These are phyloP conservation scores for Rhegmatorhina hoffmannsi DNA, from an alignment of 2,113 vertebrate species.

Conservation along the genomic window DNA sequence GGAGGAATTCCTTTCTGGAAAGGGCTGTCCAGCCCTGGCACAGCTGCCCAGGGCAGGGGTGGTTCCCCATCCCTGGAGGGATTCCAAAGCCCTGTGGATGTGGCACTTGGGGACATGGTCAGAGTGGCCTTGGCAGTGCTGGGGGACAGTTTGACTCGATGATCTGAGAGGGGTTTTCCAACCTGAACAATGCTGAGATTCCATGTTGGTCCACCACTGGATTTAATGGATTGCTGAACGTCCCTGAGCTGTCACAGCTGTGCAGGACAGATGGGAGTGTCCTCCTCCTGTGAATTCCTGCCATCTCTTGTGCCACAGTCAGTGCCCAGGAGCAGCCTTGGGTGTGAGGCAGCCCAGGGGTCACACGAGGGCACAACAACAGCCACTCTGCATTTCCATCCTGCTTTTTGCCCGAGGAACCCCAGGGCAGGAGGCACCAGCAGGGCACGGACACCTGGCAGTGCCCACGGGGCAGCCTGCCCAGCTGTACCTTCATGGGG, in stretches of 20 bases:
- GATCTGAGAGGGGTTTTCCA: neutral
- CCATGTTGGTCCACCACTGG: accelerated
- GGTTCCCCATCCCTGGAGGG: neutral
- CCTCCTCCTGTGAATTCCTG: neutral
- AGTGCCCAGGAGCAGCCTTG: neutral
- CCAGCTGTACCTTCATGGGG: neutral
- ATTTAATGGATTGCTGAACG: accelerated
- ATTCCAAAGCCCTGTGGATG: neutral
- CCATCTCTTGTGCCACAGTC: accelerated
- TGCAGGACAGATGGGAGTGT: accelerated
- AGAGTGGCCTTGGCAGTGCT: neutral
- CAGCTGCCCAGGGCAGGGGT: neutral
- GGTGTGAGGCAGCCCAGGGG: neutral
- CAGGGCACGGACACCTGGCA: neutral
- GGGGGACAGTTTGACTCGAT: accelerated
- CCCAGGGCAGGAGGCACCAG: neutral
- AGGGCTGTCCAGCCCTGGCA: neutral
- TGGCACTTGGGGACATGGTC: neutral
- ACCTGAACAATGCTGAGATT: accelerated
- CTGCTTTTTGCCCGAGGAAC: neutral
- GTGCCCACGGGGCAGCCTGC: neutral
- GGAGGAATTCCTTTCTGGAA: neutral
- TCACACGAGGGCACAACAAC: neutral
- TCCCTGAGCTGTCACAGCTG: neutral
- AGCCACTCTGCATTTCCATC: neutral